Base-by-base conservation (phyloP, 1,140 invertebrate species). In the Papilio glaucus region DNA sequence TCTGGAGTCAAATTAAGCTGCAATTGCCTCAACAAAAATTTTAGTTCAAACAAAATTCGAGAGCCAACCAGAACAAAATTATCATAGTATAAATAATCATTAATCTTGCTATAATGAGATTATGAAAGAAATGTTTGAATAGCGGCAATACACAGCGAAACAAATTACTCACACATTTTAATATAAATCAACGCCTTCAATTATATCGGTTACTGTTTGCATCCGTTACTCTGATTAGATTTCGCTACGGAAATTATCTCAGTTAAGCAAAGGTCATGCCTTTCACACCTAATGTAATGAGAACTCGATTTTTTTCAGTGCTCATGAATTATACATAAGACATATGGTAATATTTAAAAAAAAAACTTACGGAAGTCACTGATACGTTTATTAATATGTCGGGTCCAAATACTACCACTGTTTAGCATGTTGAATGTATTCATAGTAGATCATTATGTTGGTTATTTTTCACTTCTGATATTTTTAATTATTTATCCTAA, bases 231-330 rank as follows among this genome's bases (percentile, higher is more conserved):
- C 29, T 74, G 68, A 79, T 78, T 77, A 80, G 60, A 76, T 74
- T 80, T 75, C 60, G 45, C 60, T 73, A 70, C 45, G 62, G 73
- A 76, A 80, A 76, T 79, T 72, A 79, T 79, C 75, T 65, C 49
- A 71, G 77, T 81, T 76, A 78, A 63, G 29, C 71, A 80, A 83
- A 84, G 82, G 79, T 81, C 79, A 72, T 21, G 71, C 73, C 76
- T 80, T 80, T 84, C 78, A 83, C 81, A 79, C 75, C 74, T 73
- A 74, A 79, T 80, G 77, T 73, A 74, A 79, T 80, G 78, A 75
- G 70, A 78, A 77, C 76, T 76, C 57, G 78, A 21, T 6, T 45
- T 49, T 57, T 45, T 57, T 26, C 12, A 24, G 5, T 24, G 21
- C 24, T 57, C 21, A 57, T 57, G 49, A 57, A 57, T 53, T 24